These are phyloP conservation scores for Gryllus bimaculatus DNA, from an alignment of 1,140 invertebrate species.

Conservation along the genomic window DNA sequence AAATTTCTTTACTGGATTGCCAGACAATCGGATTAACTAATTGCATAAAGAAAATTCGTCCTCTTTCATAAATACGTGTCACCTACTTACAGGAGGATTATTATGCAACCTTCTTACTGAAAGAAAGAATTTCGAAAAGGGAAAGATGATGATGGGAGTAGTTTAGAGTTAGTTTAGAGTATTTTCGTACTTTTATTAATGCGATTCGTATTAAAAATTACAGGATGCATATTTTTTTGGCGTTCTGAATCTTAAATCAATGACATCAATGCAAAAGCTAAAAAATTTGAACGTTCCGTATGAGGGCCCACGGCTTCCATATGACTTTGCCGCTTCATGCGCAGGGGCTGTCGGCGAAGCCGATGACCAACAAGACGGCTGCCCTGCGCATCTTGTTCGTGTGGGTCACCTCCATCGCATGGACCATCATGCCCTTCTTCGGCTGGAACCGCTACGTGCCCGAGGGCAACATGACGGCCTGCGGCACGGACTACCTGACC, in stretches of 20 bases:
- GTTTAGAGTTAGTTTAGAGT: too few relatives aligned
- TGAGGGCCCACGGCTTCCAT: too few relatives aligned
- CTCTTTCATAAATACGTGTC: too few relatives aligned
- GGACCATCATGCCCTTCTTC: conserved; percentile 63
- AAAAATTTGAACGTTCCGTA: too few relatives aligned
- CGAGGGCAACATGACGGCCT: conserved; percentile 71
- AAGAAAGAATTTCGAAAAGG: too few relatives aligned
- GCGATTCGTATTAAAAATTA: neutral
- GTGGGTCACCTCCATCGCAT: conserved; percentile 55
- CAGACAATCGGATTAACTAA: too few relatives aligned
- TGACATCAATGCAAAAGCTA: too few relatives aligned
- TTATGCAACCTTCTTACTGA: too few relatives aligned
- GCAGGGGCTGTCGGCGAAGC: conserved; percentile 56
- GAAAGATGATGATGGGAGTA: too few relatives aligned
- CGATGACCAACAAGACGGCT: conserved; percentile 57
- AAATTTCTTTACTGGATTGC: too few relatives aligned
- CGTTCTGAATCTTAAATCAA: neutral
- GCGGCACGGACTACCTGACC: conserved; percentile 65
- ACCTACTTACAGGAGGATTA: too few relatives aligned
- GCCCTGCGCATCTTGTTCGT: conserved; percentile 55
- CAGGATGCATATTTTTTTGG: neutral
- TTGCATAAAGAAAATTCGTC: too few relatives aligned
- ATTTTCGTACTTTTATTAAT: neutral
- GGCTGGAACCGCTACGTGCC: conserved; percentile 73
- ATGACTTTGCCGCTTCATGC: neutral